phyloP scores from a whole-genome alignment of 1,140 invertebrate genomes.

The Ceratina australensis region DNA sequence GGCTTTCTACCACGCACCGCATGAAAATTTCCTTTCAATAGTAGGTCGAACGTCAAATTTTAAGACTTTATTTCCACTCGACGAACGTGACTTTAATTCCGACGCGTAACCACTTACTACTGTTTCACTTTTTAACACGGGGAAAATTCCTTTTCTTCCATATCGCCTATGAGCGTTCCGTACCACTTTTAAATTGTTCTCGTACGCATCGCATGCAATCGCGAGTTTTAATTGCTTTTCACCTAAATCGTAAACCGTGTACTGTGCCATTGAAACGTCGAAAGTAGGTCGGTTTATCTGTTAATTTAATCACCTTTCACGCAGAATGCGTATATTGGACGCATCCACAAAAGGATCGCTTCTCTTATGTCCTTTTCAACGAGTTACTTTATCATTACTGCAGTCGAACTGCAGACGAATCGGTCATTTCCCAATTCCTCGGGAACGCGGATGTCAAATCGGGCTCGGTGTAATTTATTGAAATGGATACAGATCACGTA shows the following conservation, averaged over 20 bases:
- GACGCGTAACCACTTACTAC: background rate
- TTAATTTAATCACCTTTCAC: constrained; percentile 38
- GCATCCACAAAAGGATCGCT: background rate
- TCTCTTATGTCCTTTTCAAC: background rate
- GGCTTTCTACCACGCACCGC: constrained; percentile 29
- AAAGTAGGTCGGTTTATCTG: constrained; percentile 34
- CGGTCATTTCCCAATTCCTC: background rate
- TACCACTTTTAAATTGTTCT: background rate
- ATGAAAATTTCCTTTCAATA: constrained; percentile 41
- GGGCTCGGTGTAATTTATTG: constrained; percentile 56
- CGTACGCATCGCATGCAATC: background rate
- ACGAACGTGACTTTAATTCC: constrained; percentile 10
- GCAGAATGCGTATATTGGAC: background rate
- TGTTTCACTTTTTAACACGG: background rate
- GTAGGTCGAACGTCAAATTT: constrained; percentile 37
- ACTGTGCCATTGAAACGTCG: constrained; percentile 25
- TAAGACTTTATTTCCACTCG: constrained; percentile 19
- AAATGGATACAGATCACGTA: constrained; percentile 59
- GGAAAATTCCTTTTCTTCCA: background rate
- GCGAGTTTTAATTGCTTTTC: constrained; percentile 40
- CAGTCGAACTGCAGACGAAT: too few relatives aligned
- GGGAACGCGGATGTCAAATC: constrained; percentile 4
- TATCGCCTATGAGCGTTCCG: background rate
- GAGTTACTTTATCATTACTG: background rate
- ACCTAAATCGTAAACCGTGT: background rate